Evolutionary conservation across 2,113 vertebrate species (phyloP).

Genomic region (Rhizomys pruinosus): DNA sequence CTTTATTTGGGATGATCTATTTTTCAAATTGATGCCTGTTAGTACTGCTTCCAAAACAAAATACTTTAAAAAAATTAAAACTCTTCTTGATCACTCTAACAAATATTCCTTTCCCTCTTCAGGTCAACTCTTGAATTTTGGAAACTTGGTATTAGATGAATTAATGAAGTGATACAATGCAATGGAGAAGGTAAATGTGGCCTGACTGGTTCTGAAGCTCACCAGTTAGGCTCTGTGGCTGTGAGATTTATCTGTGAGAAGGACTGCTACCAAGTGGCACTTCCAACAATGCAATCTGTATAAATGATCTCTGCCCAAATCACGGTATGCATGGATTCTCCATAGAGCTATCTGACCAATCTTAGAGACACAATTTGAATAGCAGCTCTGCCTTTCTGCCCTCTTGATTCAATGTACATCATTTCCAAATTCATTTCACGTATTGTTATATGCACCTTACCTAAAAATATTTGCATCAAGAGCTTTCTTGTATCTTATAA

Average conservation of each 20-base stretch:
- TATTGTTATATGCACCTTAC: slow-evolving; percentile 49
- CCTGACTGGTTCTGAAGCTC: slow-evolving; percentile 41
- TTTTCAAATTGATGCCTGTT: slow-evolving; percentile 20
- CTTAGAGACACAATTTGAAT: slow-evolving; percentile 44
- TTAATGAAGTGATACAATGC: background rate
- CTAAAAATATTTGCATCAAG: slow-evolving; percentile 61
- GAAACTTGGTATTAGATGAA: slow-evolving; percentile 55
- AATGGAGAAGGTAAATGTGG: slow-evolving; percentile 39
- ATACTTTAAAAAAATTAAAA: slow-evolving; percentile 47
- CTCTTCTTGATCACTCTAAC: slow-evolving; percentile 29
- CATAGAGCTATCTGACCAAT: slow-evolving; percentile 45
- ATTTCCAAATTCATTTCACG: slow-evolving; percentile 3
- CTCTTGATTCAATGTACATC: slow-evolving; percentile 3
- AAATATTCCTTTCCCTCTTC: slow-evolving; percentile 13
- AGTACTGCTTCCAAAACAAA: slow-evolving; percentile 50
- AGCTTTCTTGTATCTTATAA: slow-evolving; percentile 74
- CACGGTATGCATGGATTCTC: slow-evolving; percentile 15
- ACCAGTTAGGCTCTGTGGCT: slow-evolving; percentile 37
- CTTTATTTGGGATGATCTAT: slow-evolving; percentile 48
- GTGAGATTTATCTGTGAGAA: slow-evolving; percentile 16
- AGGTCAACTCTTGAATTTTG: slow-evolving; percentile 47
- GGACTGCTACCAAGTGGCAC: background rate
- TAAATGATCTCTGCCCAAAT: slow-evolving; percentile 16
- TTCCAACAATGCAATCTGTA: background rate
- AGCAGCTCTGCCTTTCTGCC: background rate